Base-by-base conservation (phyloP, 2,113 vertebrate genomes). In the Addax nasomaculatus region DNA sequence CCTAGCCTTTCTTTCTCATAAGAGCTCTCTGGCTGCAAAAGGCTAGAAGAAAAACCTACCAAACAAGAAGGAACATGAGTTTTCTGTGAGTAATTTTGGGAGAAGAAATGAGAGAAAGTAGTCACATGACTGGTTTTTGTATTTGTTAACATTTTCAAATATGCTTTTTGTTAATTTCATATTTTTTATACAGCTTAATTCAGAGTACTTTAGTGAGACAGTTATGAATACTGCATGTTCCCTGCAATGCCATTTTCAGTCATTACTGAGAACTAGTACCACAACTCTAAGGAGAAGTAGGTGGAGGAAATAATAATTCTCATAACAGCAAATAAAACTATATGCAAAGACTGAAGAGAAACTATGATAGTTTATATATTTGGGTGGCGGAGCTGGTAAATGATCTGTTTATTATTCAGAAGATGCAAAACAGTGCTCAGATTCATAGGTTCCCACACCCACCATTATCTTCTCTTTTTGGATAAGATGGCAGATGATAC, bases 81-180 rank as follows among this genome's bases (percentile, higher is more conserved):
- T 84, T 70, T 70, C 45, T 55, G 5, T 64, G 29, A 94, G 76
- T 14, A 86, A 85, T 60, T 67, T 64, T 76, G 36, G 13, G 16
- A 78, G 7, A 7, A 16, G 17, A 92, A 83, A 89, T 92, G 13
- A 96, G 9, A 85, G 25, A 93, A 70, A 47, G 2, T 76, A 83
- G 10, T 79, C 15, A 76, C 81, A 73, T 89, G 87, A 64, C 96
- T 98, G 94, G 53, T 98, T 98, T 98, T 97, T 94, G 92, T 85
- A 85, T 95, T 97, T 98, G 87, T 96, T 97, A 98, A 95, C 97
- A 95, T 91, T 98, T 98, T 98, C 97, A 97, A 95, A 97, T 88
- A 92, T 73, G 87, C 51, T 96, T 96, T 98, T 88, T 78, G 92
- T 97, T 98, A 98, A 98, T 96, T 98, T 45, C 49, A 80, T 53